Base-by-base conservation (phyloP, 2,888 invertebrate species). In the Acanthosepion esculentum region DNA sequence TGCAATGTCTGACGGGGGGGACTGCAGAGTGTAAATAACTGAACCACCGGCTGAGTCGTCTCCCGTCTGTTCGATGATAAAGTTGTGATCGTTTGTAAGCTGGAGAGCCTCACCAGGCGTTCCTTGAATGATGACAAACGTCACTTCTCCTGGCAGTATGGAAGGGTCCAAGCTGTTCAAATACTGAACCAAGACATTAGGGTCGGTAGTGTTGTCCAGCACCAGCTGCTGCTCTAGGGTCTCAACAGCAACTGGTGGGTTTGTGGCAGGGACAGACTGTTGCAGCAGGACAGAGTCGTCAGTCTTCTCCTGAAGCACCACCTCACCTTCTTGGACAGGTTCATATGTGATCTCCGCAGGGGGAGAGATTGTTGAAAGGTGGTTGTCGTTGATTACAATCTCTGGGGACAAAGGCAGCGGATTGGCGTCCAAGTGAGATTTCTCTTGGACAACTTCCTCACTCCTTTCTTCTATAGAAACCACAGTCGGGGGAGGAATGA, bases 121-220 rank as follows among this genome's bases (percentile, higher is more conserved):
- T 5, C 93, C 48, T 20, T 93, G 93, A 53, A 93, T 93, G 50
- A 93, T 93, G n/a, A 93, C 93, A 50, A 93, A 93, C 33, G 93
- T 93, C n/a, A 93, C 93, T 26, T 50, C 93, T 53, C 53, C n/a
- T n/a, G 48, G n/a, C 93, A 93, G 53, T 20, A 93, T 2, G 6
- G 93, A 93, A 29, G 93, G 50, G 53, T 93, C 93, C 15, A 93
- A 53, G 18, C 33, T 53, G 26, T 41, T 53, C 1, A 93, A 18
- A 53, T 93, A 93, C 93, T 93, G 93, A 5, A 93, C 50, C 23
- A 53, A 93, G 23, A 50, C 93, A 29, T 93, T 93, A 12, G 48
- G 53, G n/a, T 93, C 93, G 33, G 93, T n/a, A 12, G n/a, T 33
- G 2, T n/a, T n/a, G n/a, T 78, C 78, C n/a, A 78, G 4, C n/a